A percentile compares a stretch with the other conserved stretches of the same genome.
phyloP scores from a whole-genome alignment of 2,797 vertebrate species.

The Psittacula echo region DNA sequence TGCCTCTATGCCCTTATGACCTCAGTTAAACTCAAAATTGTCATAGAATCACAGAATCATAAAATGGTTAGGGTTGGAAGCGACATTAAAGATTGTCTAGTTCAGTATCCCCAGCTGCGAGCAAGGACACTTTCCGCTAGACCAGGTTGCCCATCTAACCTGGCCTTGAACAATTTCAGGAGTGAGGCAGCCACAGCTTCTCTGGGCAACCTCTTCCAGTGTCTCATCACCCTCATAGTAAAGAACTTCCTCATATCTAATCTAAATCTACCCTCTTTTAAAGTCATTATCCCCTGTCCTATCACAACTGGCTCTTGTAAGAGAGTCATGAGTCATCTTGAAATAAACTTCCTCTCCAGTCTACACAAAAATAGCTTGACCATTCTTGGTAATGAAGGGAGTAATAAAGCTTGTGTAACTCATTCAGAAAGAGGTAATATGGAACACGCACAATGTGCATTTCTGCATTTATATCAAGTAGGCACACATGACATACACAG shows the following conservation, averaged over 20 bases:
- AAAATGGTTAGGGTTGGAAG: not conserved
- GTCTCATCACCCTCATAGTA: not conserved
- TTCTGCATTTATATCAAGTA: not conserved
- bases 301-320: not conserved
- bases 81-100: not conserved
- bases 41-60: not conserved
- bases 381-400: not conserved
- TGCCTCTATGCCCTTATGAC: not conserved
- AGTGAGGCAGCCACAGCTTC: not conserved
- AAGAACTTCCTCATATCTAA: not conserved
- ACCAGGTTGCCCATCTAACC: not conserved
- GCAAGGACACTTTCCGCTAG: not conserved
- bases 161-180: not conserved
- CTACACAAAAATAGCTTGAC: not conserved
- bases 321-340: not conserved
- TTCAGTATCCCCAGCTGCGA: not conserved
- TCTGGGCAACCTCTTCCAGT: not conserved
- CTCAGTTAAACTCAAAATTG: not conserved
- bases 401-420: not conserved
- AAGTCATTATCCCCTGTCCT: not conserved
- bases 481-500: accelerated
- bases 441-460: not conserved
- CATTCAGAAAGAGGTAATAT: not conserved
- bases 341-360: not conserved
- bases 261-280: not conserved